phyloP scores from a whole-genome alignment of 2,113 vertebrate genomes.

The Pantherophis guttatus region DNA sequence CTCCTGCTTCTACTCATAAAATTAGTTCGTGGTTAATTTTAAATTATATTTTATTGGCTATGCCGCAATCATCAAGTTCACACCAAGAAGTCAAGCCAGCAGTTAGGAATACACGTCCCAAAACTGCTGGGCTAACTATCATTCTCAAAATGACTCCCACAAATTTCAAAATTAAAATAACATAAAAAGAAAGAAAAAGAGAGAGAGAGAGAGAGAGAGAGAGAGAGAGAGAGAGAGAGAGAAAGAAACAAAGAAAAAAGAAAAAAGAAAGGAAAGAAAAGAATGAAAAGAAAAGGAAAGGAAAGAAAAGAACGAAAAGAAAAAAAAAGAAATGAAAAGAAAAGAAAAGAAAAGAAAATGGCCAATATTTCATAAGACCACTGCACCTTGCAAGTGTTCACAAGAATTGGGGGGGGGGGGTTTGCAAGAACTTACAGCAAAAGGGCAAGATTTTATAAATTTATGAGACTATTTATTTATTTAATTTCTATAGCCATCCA shows the following conservation, averaged over 20 bases:
- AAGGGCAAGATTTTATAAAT: neutral
- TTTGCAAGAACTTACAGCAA: neutral
- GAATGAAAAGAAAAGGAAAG: too few relatives aligned
- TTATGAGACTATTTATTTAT: neutral
- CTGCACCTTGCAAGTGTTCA: neutral
- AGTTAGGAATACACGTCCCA: neutral
- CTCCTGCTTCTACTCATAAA: neutral
- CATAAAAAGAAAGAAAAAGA: neutral
- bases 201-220: too few relatives aligned
- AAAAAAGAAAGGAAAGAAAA: too few relatives aligned
- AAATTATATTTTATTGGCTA: neutral
- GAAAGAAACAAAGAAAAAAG: too few relatives aligned
- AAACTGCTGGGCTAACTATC: neutral
- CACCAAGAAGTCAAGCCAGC: neutral
- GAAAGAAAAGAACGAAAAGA: too few relatives aligned
- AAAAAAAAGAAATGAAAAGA: too few relatives aligned
- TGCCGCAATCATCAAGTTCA: neutral
- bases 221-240: too few relatives aligned
- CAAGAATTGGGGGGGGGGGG: neutral
- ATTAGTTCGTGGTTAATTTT: neutral
- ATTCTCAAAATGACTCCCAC: neutral
- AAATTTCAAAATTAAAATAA: neutral
- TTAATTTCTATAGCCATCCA: too few relatives aligned
- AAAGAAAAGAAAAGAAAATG: too few relatives aligned
- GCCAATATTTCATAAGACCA: neutral